These are phyloP conservation scores for Mugil cephalus DNA, from an alignment of 2,113 vertebrate species.

Conservation along the genomic window DNA sequence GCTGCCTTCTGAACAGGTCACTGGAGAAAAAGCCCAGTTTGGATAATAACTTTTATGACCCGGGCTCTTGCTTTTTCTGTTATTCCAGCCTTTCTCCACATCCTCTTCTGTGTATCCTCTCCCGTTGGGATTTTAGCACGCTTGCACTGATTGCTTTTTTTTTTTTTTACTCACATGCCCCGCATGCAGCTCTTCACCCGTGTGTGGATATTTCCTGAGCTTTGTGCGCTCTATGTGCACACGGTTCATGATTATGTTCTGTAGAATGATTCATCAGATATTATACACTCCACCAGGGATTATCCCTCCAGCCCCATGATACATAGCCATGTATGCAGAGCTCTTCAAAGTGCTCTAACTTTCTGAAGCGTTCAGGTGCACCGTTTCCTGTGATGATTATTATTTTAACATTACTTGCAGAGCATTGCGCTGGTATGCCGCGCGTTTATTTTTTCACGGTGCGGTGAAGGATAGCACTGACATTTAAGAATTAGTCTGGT, in stretches of 20 bases:
- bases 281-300: constrained; percentile 39
- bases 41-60: constrained; percentile 62
- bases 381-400: neutral
- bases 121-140: constrained; percentile 59
- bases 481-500: neutral
- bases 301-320: constrained; percentile 1
- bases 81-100: constrained; percentile 56
- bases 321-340: constrained; percentile 16
- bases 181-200: constrained; percentile 53
- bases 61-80: constrained; percentile 53
- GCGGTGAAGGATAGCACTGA: neutral
- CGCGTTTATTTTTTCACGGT: neutral
- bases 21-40: constrained; percentile 29
- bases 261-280: constrained; percentile 67
- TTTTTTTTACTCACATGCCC: constrained; percentile 35
- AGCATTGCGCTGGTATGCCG: neutral
- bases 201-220: constrained; percentile 42
- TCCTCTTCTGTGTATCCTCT: constrained; percentile 39
- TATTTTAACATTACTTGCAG: neutral
- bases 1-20: constrained; percentile 34
- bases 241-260: constrained; percentile 59
- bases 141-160: constrained; percentile 48
- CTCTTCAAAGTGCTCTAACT: constrained; percentile 19
- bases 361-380: constrained; percentile 20
- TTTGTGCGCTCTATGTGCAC: constrained; percentile 38